Evolutionary conservation across 1,140 invertebrate genomes (phyloP).

Genomic region (Drosophila ercepeae): DNA sequence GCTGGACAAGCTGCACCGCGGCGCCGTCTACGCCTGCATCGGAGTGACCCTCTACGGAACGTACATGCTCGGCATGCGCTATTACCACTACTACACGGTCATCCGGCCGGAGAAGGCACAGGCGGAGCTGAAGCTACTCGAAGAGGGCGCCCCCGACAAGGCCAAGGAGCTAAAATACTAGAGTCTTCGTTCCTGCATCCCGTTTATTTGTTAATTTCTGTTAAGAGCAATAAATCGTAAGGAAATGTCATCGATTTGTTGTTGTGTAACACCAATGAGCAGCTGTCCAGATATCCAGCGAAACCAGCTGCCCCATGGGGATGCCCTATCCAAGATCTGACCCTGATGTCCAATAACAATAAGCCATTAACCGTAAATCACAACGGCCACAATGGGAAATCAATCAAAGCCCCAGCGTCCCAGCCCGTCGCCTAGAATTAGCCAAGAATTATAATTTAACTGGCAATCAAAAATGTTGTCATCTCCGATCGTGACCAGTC

Average conservation of each 20-base stretch:
- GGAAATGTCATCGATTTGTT: conserved; percentile 38
- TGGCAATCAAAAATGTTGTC: conserved; percentile 59
- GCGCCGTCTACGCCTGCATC: conserved; percentile 84
- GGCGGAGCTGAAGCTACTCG: conserved; percentile 75
- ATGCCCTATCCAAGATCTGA: conserved; percentile 28
- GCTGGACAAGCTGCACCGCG: conserved; percentile 84
- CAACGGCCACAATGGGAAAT: conserved; percentile 42
- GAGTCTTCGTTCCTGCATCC: conserved; percentile 4
- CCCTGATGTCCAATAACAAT: conserved; percentile 35
- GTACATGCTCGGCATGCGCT: conserved; percentile 79
- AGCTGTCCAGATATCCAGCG: conserved; percentile 11
- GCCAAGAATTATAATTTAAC: conserved; percentile 52
- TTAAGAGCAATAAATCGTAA: conserved; percentile 56
- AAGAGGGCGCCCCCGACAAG: conserved; percentile 74
- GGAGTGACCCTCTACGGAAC: conserved; percentile 84
- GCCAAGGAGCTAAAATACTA: conserved; percentile 78
- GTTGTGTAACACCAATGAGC: conserved; percentile 31
- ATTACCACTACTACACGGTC: conserved; percentile 83
- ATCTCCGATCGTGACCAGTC: conserved; percentile 56
- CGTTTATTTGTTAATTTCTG: conserved; percentile 41
- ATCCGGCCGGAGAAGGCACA: conserved; percentile 80
- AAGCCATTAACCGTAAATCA: conserved; percentile 40
- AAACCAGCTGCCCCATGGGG: conserved; percentile 11
- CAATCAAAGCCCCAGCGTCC: conserved; percentile 34
- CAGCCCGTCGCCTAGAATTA: conserved; percentile 27